Evolutionary conservation across 2,888 invertebrate species (phyloP).

Genomic region (Torymus texanus): DNA sequence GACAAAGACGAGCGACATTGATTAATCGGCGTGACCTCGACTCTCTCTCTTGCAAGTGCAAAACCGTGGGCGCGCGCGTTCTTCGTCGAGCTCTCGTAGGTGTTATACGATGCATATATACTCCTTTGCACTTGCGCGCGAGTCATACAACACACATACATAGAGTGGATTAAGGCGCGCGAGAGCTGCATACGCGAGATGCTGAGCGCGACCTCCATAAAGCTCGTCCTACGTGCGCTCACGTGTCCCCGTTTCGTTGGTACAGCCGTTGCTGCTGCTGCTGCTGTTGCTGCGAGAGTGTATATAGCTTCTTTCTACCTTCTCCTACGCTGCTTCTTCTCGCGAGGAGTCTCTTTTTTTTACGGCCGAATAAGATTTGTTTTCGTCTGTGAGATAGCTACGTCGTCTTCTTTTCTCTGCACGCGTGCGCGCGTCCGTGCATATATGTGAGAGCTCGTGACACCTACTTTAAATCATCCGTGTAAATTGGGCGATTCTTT

Average conservation of each 20-base stretch:
- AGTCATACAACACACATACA: slow-evolving; percentile 1
- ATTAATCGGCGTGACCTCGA: slow-evolving; percentile 45
- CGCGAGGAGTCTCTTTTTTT: background rate
- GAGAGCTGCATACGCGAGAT: no score
- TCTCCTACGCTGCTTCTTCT: background rate
- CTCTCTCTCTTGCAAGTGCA: slow-evolving; percentile 33
- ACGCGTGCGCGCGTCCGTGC: background rate
- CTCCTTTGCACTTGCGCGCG: slow-evolving; percentile 20
- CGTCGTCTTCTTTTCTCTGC: no score
- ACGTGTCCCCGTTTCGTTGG: slow-evolving; percentile 21
- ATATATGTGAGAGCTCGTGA: no score
- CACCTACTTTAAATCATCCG: slow-evolving; percentile 35
- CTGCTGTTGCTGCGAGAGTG: background rate
- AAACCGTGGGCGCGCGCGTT: slow-evolving; percentile 28
- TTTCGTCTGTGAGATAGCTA: background rate
- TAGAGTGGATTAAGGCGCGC: no score
- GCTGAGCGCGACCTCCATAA: slow-evolving; percentile 43
- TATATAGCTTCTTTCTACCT: background rate
- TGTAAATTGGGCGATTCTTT: slow-evolving; percentile 38
- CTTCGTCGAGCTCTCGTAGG: background rate
- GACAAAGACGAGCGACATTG: slow-evolving; percentile 3
- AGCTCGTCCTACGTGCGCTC: slow-evolving; percentile 50
- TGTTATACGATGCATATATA: background rate
- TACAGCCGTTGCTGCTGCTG: no score
- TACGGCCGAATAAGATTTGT: slow-evolving; percentile 14